These are phyloP conservation scores for Alloscopus bannaensis DNA, from an alignment of 2,888 invertebrate genomes.

Conservation along the genomic window DNA sequence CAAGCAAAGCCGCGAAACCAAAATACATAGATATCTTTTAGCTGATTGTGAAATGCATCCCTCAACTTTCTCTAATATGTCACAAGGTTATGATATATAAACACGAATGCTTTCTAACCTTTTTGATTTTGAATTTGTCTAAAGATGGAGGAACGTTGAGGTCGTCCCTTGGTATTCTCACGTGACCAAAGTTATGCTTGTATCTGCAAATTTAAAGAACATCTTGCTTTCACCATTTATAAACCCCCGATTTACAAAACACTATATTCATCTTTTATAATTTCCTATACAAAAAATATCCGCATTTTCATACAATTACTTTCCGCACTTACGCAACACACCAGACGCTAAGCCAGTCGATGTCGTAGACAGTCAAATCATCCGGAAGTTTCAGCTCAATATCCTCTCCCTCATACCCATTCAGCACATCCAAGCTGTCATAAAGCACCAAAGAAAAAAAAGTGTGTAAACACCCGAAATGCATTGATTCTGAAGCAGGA, in stretches of 20 bases:
- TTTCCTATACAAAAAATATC: too few relatives aligned
- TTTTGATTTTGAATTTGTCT: constrained; percentile 76
- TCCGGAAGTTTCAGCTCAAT: constrained; percentile 92
- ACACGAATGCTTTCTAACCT: constrained; percentile 32
- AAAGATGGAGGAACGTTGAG: constrained; percentile 92
- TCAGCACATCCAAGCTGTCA: constrained; percentile 83
- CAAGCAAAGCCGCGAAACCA: background rate
- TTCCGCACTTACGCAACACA: constrained; percentile 68
- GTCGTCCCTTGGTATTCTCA: constrained; percentile 86
- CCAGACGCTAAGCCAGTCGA: constrained; percentile 94
- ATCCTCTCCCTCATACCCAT: constrained; percentile 93
- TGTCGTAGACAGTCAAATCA: constrained; percentile 89
- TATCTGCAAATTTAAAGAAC: constrained; percentile 77
- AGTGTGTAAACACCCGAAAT: too few relatives aligned
- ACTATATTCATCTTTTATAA: too few relatives aligned
- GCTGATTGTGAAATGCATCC: background rate
- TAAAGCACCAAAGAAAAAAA: too few relatives aligned
- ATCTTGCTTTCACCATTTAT: too few relatives aligned
- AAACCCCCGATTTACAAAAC: too few relatives aligned
- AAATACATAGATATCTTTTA: background rate
- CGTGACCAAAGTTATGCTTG: constrained; percentile 93
- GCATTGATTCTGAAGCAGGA: too few relatives aligned
- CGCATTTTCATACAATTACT: too few relatives aligned
- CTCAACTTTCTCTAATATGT: background rate
- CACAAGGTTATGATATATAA: background rate